Percentiles rank a stretch among this genome's conserved stretches.
phyloP scores from a whole-genome alignment of 2,113 vertebrate species.

The Hyaena hyaena region DNA sequence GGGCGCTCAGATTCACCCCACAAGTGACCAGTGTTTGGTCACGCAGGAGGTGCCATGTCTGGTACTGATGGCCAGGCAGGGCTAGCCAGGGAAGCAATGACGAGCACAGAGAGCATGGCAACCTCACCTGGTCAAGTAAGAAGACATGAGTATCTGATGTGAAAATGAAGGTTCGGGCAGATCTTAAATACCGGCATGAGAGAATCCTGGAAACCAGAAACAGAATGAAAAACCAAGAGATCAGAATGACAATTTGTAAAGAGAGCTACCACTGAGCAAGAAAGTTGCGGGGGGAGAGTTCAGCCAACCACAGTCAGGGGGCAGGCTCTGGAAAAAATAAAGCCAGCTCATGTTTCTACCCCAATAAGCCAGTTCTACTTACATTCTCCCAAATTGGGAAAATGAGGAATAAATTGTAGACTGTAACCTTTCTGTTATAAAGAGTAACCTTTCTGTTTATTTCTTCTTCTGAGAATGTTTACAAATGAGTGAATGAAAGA shows the following conservation, averaged over 20 bases:
- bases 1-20: neutral
- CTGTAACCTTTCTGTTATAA: neutral
- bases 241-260: neutral
- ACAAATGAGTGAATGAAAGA: neutral
- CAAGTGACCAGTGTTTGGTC: neutral
- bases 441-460: neutral
- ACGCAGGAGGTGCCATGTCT: neutral
- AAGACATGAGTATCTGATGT: neutral
- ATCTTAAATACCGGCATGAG: neutral
- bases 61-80: neutral
- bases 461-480: conserved; percentile 34
- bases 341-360: neutral
- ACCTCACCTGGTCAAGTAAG: neutral
- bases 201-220: neutral
- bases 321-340: neutral
- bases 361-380: neutral
- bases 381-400: neutral
- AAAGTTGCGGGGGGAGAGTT: neutral
- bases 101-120: neutral
- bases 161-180: neutral
- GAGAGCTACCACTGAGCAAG: neutral
- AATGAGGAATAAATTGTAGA: neutral
- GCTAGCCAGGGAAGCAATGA: neutral
- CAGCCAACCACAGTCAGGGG: neutral
- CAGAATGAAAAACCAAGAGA: neutral